These are phyloP conservation scores for Isurus oxyrinchus DNA, from an alignment of 2,113 vertebrate species.

Conservation along the genomic window DNA sequence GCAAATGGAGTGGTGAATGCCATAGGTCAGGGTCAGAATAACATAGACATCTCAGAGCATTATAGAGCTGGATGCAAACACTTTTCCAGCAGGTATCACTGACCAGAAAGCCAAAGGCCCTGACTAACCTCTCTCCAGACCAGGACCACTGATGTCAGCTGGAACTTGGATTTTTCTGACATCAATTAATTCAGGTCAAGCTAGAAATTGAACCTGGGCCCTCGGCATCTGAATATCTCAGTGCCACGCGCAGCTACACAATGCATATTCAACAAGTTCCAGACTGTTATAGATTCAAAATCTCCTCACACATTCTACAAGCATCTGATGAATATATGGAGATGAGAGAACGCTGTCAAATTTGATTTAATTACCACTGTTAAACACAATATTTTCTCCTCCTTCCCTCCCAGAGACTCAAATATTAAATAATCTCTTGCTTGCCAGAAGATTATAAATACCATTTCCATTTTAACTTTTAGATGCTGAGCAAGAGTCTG, in stretches of 20 bases:
- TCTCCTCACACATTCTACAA: not conserved
- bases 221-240: not conserved
- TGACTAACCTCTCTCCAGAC: not conserved
- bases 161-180: not conserved
- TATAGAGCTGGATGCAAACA: not conserved
- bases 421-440: not conserved
- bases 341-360: not conserved
- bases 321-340: not conserved
- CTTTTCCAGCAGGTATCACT: not conserved
- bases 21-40: not conserved
- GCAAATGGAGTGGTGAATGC: not conserved
- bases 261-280: not conserved
- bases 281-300: not conserved
- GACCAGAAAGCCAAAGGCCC: not conserved
- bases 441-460: not conserved
- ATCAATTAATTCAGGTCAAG: not conserved
- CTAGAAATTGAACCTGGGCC: not conserved
- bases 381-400: not conserved
- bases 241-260: no score
- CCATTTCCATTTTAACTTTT: not conserved
- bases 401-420: not conserved
- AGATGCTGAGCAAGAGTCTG: not conserved
- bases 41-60: no score
- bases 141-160: not conserved
- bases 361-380: not conserved